A percentile compares a stretch with the other conserved stretches of the same genome.
Evolutionary conservation across 2,888 invertebrate genomes (phyloP).

Genomic region (Agrochola lota): DNA sequence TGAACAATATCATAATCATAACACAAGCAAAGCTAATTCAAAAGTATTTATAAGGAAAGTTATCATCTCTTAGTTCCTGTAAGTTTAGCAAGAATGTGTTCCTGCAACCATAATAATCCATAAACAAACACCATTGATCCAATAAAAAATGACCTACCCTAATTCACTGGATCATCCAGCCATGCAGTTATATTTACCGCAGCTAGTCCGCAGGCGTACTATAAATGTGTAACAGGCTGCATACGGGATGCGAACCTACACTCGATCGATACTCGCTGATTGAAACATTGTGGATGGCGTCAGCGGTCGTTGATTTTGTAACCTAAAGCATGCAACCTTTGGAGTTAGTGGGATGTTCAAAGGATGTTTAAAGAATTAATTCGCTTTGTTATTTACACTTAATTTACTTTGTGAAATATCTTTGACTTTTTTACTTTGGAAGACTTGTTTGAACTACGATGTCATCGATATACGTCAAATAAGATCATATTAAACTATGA

Average conservation of each 20-base stretch:
- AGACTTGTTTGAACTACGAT: neutral
- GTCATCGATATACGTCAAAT: neutral
- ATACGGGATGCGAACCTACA: slow-evolving; percentile 56
- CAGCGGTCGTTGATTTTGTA: slow-evolving; percentile 48
- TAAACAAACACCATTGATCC: slow-evolving; percentile 13
- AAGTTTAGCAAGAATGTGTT: neutral
- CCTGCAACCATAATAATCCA: neutral
- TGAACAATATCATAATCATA: neutral
- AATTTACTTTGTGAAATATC: neutral
- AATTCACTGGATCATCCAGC: slow-evolving; percentile 28
- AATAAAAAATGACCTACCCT: slow-evolving; percentile 48
- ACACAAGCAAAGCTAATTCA: neutral
- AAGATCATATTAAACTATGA: neutral
- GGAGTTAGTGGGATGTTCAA: neutral
- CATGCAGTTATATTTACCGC: slow-evolving; percentile 38
- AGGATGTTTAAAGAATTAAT: neutral
- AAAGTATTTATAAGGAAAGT: neutral
- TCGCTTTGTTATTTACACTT: neutral
- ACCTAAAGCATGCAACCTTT: slow-evolving; percentile 16
- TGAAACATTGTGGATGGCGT: slow-evolving; percentile 56
- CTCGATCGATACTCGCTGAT: slow-evolving; percentile 62
- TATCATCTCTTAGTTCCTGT: neutral
- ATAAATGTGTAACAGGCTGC: slow-evolving; percentile 58
- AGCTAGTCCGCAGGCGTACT: slow-evolving; percentile 27
- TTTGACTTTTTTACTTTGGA: slow-evolving; percentile 2